A percentile compares a stretch with the other conserved stretches of the same genome.
Conservation (phyloP, 2,113 vertebrate genomes). For the Xerus inauris region DNA sequence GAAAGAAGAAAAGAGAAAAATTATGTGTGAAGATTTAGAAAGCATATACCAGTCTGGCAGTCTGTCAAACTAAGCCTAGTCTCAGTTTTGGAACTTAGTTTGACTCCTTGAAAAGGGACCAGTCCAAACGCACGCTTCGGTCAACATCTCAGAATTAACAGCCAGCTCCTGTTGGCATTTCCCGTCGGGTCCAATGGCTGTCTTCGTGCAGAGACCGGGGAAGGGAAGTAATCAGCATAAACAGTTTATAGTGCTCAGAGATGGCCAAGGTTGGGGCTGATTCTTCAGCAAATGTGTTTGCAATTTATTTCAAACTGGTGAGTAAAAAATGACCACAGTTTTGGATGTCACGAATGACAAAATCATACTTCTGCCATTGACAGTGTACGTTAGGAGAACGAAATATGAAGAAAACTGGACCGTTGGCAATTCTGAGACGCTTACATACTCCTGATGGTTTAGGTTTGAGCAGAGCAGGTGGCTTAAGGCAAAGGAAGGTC, state of each 20-base stretch:
- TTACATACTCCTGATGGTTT: background rate
- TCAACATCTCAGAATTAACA: background rate
- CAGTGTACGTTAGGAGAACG: background rate
- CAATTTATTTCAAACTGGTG: slow-evolving; percentile 40
- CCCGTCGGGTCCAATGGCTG: background rate
- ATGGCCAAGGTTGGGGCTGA: background rate
- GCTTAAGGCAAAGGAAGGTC: background rate
- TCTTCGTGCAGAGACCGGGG: background rate
- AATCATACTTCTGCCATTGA: background rate
- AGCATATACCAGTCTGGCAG: background rate
- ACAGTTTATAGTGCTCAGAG: slow-evolving; percentile 8
- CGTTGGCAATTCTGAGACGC: background rate
- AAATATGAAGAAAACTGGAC: background rate
- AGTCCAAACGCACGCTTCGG: background rate
- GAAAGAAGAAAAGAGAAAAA: background rate
- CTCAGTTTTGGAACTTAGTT: slow-evolving; percentile 34
- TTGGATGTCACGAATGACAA: background rate
- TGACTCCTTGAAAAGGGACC: slow-evolving; percentile 32
- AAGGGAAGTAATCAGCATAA: slow-evolving; percentile 28
- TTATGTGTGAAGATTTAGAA: slow-evolving; percentile 46
- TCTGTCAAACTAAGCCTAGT: background rate
- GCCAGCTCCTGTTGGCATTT: background rate
- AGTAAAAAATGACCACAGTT: background rate
- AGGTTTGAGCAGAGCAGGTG: background rate
- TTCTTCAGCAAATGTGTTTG: slow-evolving; percentile 47